A percentile compares a stretch with the other conserved stretches of the same genome.
These are phyloP conservation scores for Cyanoramphus novaezelandiae DNA, from an alignment of 2,113 vertebrate genomes.

Conservation along the genomic window DNA sequence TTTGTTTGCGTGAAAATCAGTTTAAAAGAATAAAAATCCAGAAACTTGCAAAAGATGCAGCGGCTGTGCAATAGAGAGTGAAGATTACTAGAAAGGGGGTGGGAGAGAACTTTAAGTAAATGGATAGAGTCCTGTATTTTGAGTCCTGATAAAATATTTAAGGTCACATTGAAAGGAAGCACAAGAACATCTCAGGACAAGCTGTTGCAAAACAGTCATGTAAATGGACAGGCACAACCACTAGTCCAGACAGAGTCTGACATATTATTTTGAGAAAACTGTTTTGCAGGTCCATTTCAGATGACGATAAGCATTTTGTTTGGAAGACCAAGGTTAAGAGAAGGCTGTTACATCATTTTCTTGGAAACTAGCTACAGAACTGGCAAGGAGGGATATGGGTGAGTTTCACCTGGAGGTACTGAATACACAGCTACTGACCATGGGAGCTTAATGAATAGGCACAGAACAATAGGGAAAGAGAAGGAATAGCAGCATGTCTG, in stretches of 20 bases:
- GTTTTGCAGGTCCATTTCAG: not conserved
- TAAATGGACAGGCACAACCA: not conserved
- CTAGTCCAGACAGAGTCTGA: not conserved
- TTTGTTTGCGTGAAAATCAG: not conserved
- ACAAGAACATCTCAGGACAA: not conserved
- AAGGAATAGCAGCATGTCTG: not conserved
- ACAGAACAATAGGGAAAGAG: not conserved
- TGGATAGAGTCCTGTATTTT: not conserved
- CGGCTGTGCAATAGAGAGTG: not conserved
- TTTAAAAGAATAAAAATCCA: not conserved
- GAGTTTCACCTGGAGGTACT: not conserved
- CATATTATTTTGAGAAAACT: not conserved
- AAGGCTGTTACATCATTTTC: not conserved
- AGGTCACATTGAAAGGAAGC: not conserved
- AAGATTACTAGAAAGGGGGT: not conserved
- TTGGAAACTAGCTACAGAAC: not conserved
- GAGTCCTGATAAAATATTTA: slow-evolving; percentile 3
- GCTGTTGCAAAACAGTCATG: not conserved
- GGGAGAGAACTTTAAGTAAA: not conserved
- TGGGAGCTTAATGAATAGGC: not conserved
- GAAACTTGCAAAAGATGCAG: not conserved
- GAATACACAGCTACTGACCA: not conserved
- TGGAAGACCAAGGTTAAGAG: not conserved
- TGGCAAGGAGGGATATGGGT: fast-evolving
- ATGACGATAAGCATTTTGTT: not conserved